phyloP scores from a whole-genome alignment of 2,113 vertebrate species.

The Nerophis lumbriciformis region DNA sequence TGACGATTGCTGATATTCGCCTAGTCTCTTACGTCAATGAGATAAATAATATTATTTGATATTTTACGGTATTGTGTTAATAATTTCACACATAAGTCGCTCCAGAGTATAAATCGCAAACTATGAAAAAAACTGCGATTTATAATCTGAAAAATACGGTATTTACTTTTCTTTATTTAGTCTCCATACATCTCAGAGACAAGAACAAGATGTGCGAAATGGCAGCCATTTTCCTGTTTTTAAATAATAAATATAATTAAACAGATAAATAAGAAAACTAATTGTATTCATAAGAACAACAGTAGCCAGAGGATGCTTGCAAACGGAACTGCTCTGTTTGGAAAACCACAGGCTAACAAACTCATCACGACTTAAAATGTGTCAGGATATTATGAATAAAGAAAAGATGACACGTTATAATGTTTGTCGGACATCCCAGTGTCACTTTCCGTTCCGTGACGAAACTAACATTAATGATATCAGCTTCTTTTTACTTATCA shows the following conservation, averaged over 20 bases:
- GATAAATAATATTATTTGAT: too few relatives aligned
- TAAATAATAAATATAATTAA: constrained; percentile 31
- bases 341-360: constrained; percentile 31
- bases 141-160: too few relatives aligned
- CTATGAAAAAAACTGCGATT: too few relatives aligned
- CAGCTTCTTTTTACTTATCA: too few relatives aligned
- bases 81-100: too few relatives aligned
- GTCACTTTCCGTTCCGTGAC: constrained; percentile 7
- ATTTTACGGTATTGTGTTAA: too few relatives aligned
- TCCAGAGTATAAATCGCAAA: too few relatives aligned
- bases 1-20: too few relatives aligned
- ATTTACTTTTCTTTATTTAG: constrained; percentile 65
- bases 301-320: constrained; percentile 22
- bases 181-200: constrained; percentile 61
- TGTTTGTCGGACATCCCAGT: constrained; percentile 18
- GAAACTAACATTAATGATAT: not conserved
- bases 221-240: constrained; percentile 54
- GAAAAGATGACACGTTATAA: constrained; percentile 26
- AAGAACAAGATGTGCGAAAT: constrained; percentile 63
- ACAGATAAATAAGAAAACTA: constrained; percentile 27
- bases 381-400: constrained; percentile 38
- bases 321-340: constrained; percentile 26
- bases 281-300: constrained; percentile 52
- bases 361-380: constrained; percentile 33
- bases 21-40: too few relatives aligned